Conservation (phyloP, 2,797 vertebrate species). For the Fundulus diaphanus region DNA sequence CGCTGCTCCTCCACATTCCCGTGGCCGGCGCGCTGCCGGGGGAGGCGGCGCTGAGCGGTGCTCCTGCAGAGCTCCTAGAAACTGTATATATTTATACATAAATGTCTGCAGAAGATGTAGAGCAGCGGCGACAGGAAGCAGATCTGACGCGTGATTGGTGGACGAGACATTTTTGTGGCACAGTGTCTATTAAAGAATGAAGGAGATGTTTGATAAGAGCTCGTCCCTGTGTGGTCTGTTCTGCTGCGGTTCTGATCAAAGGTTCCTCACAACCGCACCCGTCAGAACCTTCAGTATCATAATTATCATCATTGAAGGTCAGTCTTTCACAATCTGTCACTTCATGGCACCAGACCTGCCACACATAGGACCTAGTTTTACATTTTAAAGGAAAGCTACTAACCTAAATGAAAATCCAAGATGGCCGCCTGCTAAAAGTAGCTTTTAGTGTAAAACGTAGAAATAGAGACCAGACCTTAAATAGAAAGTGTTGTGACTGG, state of each 20-base stretch:
- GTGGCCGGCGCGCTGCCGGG: conserved; percentile 17
- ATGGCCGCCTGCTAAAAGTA: too few species aligned
- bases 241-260: not conserved
- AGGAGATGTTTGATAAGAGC: conserved; percentile 97
- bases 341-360: too few species aligned
- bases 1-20: conserved; percentile 14
- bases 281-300: too few species aligned
- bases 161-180: conserved; percentile 94
- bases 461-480: too few species aligned
- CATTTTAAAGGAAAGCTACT: too few species aligned
- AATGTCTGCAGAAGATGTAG: conserved; percentile 92
- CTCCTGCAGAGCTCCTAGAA: conserved; percentile 47
- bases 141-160: conserved; percentile 91
- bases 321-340: too few species aligned
- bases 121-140: conserved; percentile 83
- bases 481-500: too few species aligned
- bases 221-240: conserved; percentile 67
- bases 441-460: too few species aligned
- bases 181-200: conserved; percentile 90
- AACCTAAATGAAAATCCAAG: too few species aligned
- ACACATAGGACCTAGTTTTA: too few species aligned
- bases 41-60: not conserved
- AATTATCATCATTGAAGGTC: too few species aligned
- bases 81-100: conserved; percentile 83
- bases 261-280: too few species aligned